These are phyloP conservation scores for Germaria angustata DNA, from an alignment of 2,888 invertebrate species.

Conservation along the genomic window DNA sequence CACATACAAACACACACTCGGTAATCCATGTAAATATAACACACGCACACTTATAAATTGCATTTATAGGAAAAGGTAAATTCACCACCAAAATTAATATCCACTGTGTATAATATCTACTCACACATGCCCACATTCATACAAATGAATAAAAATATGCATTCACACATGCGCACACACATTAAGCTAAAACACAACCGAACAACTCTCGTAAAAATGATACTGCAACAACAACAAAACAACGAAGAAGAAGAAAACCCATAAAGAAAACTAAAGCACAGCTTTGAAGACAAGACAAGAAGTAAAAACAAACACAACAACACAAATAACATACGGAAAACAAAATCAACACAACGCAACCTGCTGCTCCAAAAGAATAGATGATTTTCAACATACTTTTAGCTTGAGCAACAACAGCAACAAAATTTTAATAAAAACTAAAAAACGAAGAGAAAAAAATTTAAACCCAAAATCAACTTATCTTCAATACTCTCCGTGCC, in stretches of 20 bases:
- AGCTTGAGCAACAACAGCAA: slow-evolving; percentile 34
- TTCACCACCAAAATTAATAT: slow-evolving; percentile 49
- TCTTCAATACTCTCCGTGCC: slow-evolving; percentile 28
- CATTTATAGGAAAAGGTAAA: slow-evolving; percentile 37
- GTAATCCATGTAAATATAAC: neutral
- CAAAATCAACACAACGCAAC: slow-evolving; percentile 66
- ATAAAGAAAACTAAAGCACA: slow-evolving; percentile 63
- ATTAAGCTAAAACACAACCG: neutral
- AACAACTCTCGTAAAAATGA: slow-evolving; percentile 50
- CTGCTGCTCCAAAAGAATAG: slow-evolving; percentile 67
- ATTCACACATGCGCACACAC: neutral
- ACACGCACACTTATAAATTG: neutral
- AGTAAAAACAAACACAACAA: slow-evolving; percentile 54
- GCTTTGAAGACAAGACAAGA: slow-evolving; percentile 47
- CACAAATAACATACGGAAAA: slow-evolving; percentile 45
- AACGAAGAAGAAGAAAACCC: slow-evolving; percentile 39
- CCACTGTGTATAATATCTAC: neutral
- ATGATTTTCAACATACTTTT: slow-evolving; percentile 67
- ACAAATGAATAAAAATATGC: neutral
- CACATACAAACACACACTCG: slow-evolving; percentile 29
- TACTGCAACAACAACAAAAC: slow-evolving; percentile 11
- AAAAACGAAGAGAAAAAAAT: neutral
- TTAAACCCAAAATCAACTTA: slow-evolving; percentile 50
- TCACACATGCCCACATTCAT: neutral
- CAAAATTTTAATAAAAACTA: neutral